A percentile compares a stretch with the other conserved stretches of the same genome.
Evolutionary conservation across 2,888 invertebrate genomes (phyloP).

Genomic region (Pollenia angustigena): DNA sequence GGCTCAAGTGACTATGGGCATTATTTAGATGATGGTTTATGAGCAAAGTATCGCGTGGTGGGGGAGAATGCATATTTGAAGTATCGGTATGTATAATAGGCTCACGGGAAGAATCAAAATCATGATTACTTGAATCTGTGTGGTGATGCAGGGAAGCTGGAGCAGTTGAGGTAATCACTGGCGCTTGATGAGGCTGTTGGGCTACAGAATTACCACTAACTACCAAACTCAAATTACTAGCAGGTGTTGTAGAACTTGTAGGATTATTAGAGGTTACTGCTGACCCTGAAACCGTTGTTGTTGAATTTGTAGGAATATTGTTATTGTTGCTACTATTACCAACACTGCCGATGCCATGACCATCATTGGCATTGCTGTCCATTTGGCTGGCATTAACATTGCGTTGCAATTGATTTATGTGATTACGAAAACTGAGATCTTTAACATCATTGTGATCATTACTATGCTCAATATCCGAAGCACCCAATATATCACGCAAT

Average conservation of each 20-base stretch:
- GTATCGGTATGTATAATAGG: constrained; percentile 82
- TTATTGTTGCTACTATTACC: constrained; percentile 54
- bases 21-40: constrained; percentile 75
- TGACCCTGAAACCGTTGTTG: constrained; percentile 53
- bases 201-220: constrained; percentile 68
- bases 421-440: constrained; percentile 83
- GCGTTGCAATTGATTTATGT: constrained; percentile 81
- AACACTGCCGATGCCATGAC: constrained; percentile 51
- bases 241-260: constrained; percentile 77
- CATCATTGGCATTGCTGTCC: constrained; percentile 68
- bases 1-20: constrained; percentile 77
- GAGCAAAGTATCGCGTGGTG: constrained; percentile 79
- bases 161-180: constrained; percentile 84
- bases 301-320: constrained; percentile 66
- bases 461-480: constrained; percentile 83
- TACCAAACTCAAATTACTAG: constrained; percentile 49
- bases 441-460: constrained; percentile 84
- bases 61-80: constrained; percentile 82
- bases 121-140: constrained; percentile 83
- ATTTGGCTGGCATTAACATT: constrained; percentile 74
- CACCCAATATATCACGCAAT: constrained; percentile 83
- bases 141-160: constrained; percentile 81
- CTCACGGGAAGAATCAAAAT: constrained; percentile 83
- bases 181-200: constrained; percentile 82
- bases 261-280: constrained; percentile 74